Conservation (phyloP, 2,113 vertebrate species). For the Onychostoma macrolepis region DNA sequence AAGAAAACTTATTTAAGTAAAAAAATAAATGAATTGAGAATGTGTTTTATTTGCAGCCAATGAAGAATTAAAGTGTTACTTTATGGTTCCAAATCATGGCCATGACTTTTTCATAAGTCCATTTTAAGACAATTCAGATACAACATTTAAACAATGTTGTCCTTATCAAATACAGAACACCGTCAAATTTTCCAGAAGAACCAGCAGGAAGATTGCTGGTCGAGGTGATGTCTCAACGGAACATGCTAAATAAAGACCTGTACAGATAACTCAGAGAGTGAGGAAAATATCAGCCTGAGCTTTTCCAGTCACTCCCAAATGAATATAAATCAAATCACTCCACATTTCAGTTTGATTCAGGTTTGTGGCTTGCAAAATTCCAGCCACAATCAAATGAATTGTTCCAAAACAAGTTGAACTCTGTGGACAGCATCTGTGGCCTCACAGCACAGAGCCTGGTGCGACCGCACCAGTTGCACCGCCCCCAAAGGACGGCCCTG, state of each 20-base stretch:
- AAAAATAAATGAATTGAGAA: not conserved
- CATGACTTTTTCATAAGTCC: not conserved
- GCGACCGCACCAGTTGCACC: too few relatives aligned
- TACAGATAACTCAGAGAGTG: constrained; percentile 6
- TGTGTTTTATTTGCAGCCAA: not conserved
- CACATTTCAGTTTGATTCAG: not conserved
- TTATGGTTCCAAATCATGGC: not conserved
- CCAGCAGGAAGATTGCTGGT: not conserved
- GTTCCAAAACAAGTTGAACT: not conserved
- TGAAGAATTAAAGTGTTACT: not conserved
- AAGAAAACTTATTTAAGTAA: not conserved
- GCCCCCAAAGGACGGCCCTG: too few relatives aligned
- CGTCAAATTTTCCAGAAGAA: constrained; percentile 66
- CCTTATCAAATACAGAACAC: not conserved
- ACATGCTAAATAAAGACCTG: constrained; percentile 18
- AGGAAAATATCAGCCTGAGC: not conserved
- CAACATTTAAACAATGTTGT: not conserved
- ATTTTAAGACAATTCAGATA: constrained; percentile 1
- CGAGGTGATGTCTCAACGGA: not conserved
- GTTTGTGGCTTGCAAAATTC: not conserved
- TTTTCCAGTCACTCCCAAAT: constrained; percentile 9
- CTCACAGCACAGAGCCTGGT: too few relatives aligned
- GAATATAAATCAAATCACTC: constrained; percentile 1
- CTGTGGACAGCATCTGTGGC: not conserved
- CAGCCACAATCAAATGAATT: not conserved